A percentile compares a stretch with the other conserved stretches of the same genome.
These are phyloP conservation scores for Stratiolaelaps scimitus DNA, from an alignment of 1,140 invertebrate species.

Conservation along the genomic window DNA sequence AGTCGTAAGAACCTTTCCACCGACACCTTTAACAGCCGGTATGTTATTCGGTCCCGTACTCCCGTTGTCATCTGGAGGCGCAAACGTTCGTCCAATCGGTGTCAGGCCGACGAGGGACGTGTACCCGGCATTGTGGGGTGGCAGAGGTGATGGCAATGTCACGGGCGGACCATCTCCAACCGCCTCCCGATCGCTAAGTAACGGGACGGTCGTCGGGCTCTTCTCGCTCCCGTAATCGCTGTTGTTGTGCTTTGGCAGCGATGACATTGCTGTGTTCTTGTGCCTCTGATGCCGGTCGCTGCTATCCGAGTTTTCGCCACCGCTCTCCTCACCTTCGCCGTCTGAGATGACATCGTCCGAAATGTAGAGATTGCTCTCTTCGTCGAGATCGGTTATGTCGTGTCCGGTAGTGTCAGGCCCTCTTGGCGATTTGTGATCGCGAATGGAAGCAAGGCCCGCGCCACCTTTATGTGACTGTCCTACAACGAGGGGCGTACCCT, in stretches of 20 bases:
- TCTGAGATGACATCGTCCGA: conserved; percentile 27
- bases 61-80: too few relatives aligned
- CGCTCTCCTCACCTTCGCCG: conserved; percentile 14
- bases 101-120: too few relatives aligned
- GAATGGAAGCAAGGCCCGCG: not conserved
- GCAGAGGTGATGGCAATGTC: too few relatives aligned
- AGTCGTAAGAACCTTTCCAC: too few relatives aligned
- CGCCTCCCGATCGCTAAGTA: too few relatives aligned
- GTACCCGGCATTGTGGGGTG: too few relatives aligned
- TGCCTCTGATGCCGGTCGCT: not conserved
- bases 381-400: conserved; percentile 8
- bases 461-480: not conserved
- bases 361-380: conserved; percentile 29
- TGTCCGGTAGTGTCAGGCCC: not conserved
- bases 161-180: too few relatives aligned
- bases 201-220: conserved; percentile 11
- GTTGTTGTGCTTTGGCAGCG: conserved; percentile 22
- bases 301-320: conserved; percentile 1
- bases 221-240: conserved; percentile 29
- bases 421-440: conserved; percentile 3
- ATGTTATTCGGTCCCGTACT: too few relatives aligned
- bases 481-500: not conserved
- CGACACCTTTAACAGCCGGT: too few relatives aligned
- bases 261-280: not conserved
- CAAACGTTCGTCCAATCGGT: too few relatives aligned